Evolutionary conservation across 1,140 invertebrate genomes (phyloP).

Genomic region (Brachionus manjavacas): DNA sequence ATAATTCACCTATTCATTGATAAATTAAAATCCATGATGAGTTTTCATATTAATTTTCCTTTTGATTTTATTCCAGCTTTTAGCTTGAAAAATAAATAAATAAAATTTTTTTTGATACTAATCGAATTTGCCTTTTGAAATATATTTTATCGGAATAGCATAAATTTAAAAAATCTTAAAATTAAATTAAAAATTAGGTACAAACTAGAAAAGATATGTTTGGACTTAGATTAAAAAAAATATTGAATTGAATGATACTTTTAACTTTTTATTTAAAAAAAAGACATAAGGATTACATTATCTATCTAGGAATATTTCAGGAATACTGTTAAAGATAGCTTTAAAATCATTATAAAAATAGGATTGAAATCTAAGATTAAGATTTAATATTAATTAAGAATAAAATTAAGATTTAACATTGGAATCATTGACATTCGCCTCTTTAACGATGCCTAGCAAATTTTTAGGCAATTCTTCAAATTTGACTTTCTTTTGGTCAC

Average conservation of each 20-base stretch:
- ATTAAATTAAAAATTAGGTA: too few species aligned
- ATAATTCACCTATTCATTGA: too few species aligned
- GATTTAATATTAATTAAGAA: too few species aligned
- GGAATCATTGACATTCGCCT: background rate
- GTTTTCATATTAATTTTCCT: too few species aligned
- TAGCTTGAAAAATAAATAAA: too few species aligned
- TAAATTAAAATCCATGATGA: too few species aligned
- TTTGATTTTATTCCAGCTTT: too few species aligned
- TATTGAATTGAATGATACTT: background rate
- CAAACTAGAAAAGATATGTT: background rate
- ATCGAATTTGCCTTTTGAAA: too few species aligned
- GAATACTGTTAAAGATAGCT: background rate
- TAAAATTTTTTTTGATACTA: too few species aligned
- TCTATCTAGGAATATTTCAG: conserved; percentile 4
- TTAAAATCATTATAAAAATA: background rate
- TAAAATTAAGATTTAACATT: background rate
- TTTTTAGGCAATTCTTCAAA: conserved; percentile 24
- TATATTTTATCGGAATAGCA: too few species aligned
- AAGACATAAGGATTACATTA: background rate
- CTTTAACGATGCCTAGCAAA: background rate
- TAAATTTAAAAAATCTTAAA: too few species aligned
- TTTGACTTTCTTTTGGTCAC: conserved; percentile 31
- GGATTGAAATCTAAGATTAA: background rate
- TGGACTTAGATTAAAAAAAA: background rate
- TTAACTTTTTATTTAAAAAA: background rate